Evolutionary conservation across 2,888 invertebrate species (phyloP).

Genomic region (Ophion obscuratus): DNA sequence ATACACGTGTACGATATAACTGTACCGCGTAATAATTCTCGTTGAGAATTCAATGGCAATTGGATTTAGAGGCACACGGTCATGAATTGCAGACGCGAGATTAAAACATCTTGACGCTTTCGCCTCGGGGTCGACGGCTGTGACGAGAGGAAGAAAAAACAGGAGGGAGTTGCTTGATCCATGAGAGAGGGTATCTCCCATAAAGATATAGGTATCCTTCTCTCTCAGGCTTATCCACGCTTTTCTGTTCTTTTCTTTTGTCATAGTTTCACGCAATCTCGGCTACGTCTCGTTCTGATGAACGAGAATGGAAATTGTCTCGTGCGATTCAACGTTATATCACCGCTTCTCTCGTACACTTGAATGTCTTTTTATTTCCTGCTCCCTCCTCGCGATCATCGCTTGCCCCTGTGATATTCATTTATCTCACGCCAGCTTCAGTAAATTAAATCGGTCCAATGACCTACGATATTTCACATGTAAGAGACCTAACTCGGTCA

Average conservation of each 20-base stretch:
- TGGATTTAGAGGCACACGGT: conserved; percentile 33
- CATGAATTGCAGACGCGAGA: conserved; percentile 62
- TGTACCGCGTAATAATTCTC: conserved; percentile 5
- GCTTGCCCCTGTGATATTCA: conserved; percentile 26
- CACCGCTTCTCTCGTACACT: conserved; percentile 34
- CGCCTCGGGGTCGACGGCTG: conserved; percentile 15
- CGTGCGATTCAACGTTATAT: conserved; percentile 57
- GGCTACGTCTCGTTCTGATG: conserved; percentile 36
- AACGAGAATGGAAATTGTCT: conserved; percentile 60
- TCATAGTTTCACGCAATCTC: conserved; percentile 52
- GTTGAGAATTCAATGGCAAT: conserved; percentile 56
- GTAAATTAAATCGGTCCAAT: conserved; percentile 40
- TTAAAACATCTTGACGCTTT: conserved; percentile 59
- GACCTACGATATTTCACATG: conserved; percentile 23
- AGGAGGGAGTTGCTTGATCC: conserved; percentile 32
- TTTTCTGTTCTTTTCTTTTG: conserved; percentile 35
- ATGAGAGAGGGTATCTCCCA: conserved; percentile 29
- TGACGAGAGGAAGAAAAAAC: conserved; percentile 18
- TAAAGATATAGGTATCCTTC: conserved; percentile 15
- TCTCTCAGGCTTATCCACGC: conserved; percentile 11
- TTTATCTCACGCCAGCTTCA: conserved; percentile 19
- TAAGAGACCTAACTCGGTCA: neutral
- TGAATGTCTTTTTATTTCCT: conserved; percentile 23
- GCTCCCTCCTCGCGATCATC: conserved; percentile 15
- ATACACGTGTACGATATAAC: neutral